Conservation (phyloP, 2,113 vertebrate species). For the Mormoops blainvillei region DNA sequence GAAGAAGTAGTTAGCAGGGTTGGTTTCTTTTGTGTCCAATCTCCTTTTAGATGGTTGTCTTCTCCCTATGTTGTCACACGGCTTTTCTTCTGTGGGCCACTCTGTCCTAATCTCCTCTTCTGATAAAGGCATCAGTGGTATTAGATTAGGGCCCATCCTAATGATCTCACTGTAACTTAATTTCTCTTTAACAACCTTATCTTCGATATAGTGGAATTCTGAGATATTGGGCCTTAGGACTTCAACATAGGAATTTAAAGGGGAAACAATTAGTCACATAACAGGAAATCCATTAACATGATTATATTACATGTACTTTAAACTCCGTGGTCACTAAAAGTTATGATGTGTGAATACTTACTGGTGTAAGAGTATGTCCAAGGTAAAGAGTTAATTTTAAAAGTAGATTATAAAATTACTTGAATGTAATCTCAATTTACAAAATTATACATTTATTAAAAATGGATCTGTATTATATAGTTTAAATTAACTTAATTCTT, state of each 20-base stretch:
- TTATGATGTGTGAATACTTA: neutral
- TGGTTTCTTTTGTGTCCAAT: neutral
- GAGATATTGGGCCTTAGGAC: neutral
- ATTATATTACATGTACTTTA: neutral
- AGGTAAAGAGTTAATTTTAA: neutral
- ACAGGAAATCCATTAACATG: neutral
- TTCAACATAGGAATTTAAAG: neutral
- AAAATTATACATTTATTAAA: neutral
- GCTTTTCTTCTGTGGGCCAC: neutral
- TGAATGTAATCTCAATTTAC: neutral
- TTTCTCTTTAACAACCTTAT: neutral
- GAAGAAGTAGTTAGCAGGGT: neutral
- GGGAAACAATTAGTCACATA: neutral
- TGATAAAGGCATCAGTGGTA: neutral
- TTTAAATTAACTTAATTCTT: neutral
- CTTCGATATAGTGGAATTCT: neutral
- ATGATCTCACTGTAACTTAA: neutral
- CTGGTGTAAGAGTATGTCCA: neutral
- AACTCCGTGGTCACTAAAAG: neutral
- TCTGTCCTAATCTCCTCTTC: neutral
- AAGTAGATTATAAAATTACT: neutral
- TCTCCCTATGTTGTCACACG: neutral
- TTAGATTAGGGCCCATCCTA: neutral
- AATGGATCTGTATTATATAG: neutral
- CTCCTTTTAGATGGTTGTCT: neutral